phyloP scores from a whole-genome alignment of 2,113 vertebrate genomes.

The Blennius ocellaris region DNA sequence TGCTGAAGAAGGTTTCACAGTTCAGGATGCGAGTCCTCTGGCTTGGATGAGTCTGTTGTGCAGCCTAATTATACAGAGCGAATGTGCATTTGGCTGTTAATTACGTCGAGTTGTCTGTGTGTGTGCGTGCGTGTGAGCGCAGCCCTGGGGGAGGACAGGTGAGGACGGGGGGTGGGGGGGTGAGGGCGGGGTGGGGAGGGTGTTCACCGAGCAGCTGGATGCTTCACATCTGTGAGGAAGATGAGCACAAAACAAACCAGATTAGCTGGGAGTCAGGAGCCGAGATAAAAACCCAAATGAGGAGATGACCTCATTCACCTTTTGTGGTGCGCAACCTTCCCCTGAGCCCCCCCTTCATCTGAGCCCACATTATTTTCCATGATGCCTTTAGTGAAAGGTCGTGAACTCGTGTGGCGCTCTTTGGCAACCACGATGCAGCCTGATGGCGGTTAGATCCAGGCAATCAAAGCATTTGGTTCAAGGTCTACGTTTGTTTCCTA shows the following conservation, averaged over 20 bases:
- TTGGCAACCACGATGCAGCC: background rate
- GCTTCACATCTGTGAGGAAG: conserved; percentile 62
- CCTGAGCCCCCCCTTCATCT: background rate
- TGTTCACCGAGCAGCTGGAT: conserved; percentile 64
- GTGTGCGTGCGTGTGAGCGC: conserved; percentile 23
- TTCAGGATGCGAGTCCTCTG: conserved; percentile 37
- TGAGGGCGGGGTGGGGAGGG: conserved; percentile 32
- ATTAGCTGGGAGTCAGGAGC: conserved; percentile 24
- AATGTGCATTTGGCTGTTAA: conserved; percentile 58
- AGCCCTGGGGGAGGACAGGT: conserved; percentile 54
- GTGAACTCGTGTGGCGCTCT: conserved; percentile 2
- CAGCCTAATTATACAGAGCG: conserved; percentile 62
- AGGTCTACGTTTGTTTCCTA: background rate
- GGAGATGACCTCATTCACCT: background rate
- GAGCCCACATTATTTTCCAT: conserved; percentile 13
- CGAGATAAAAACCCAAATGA: background rate
- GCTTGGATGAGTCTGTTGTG: conserved; percentile 43
- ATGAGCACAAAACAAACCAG: conserved; percentile 47
- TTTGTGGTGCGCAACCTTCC: conserved; percentile 19
- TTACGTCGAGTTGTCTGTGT: conserved; percentile 43
- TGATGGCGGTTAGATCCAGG: background rate
- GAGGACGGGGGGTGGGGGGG: conserved; percentile 55
- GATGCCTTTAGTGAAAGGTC: conserved; percentile 21
- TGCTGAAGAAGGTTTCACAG: conserved; percentile 22
- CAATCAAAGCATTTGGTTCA: background rate